Evolutionary conservation across 2,888 invertebrate species (phyloP), one percentile per base, ranked within the genome.

Genomic region (Chromoteleia sp.): DNA sequence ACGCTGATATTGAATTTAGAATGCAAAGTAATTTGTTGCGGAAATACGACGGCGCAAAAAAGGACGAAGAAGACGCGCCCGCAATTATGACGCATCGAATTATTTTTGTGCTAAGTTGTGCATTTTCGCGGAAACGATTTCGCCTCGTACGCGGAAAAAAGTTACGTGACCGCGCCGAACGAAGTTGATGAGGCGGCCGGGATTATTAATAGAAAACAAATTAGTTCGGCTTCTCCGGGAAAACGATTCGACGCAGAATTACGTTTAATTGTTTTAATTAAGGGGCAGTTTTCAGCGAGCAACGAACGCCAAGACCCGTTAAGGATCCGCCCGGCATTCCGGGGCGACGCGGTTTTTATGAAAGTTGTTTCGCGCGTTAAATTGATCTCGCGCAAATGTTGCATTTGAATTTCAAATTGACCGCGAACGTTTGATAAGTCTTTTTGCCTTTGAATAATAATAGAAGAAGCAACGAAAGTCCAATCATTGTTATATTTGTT

Each of bases 1-100:
- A 43, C 71, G 73, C 39, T 30, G 67, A 73, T 81, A 81, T 75
- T 71, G 65, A 75, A 75, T 81, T 81, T 68, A 41, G 65, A 73
- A 76, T 76, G 81, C 76, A 81, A 81, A 81, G 81, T 81, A 81
- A 81, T 81, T 75, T 76, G 71, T 81, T 76, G 67, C 71, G 67
- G 75, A 81, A 81, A 76, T 71, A 76, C 75, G 59, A 14, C 33
- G 45, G 15, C 19, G 15, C 30, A 36, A 61, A 73, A 68, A 67
- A 41, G 8, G 8, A 33, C 17, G 48, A 15, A 6, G 10, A 52
- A 71, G 63, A 74, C 54, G 79, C 50, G 58, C 29, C 65, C 41
- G 58, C 75, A 70, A 70, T 75, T 75, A 75, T 70, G 63, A 59
- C 70, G 70, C 70, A 48, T 58, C 65, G 70, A 70, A 70, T 80